Conservation (phyloP, 2,888 invertebrate species). For the Napeogenes sylphis region DNA sequence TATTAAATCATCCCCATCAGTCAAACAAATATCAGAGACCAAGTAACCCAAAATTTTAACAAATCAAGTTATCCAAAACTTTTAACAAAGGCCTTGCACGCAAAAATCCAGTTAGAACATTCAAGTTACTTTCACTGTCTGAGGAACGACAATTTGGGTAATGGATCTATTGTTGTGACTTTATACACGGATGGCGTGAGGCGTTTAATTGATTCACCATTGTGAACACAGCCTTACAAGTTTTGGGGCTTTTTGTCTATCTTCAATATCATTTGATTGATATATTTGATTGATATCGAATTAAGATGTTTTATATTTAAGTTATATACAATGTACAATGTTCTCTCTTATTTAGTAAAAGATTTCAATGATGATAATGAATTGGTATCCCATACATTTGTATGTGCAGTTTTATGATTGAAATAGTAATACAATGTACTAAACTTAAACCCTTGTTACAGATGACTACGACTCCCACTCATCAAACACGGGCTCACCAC, state of each 20-base stretch:
- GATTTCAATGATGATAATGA: too few relatives aligned
- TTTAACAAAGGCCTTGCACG: conserved; percentile 52
- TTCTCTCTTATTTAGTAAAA: too few relatives aligned
- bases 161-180: conserved; percentile 70
- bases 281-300: too few relatives aligned
- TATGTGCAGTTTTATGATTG: too few relatives aligned
- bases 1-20: too few relatives aligned
- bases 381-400: too few relatives aligned
- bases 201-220: conserved; percentile 55
- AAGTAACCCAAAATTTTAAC: conserved; percentile 1
- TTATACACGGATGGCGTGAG: conserved; percentile 69
- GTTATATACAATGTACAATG: too few relatives aligned
- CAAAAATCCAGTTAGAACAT: conserved; percentile 64
- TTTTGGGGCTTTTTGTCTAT: conserved; percentile 33
- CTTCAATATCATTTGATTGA: neutral
- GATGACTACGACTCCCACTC: conserved; percentile 75
- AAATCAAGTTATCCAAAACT: conserved; percentile 41
- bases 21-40: too few relatives aligned
- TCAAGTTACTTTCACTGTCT: conserved; percentile 38
- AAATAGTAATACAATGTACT: too few relatives aligned
- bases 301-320: too few relatives aligned
- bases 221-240: conserved; percentile 55
- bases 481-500: conserved; percentile 66
- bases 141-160: conserved; percentile 69
- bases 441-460: conserved; percentile 53